Evolutionary conservation across 2,113 vertebrate genomes (phyloP).

Genomic region (Grantiella picta): DNA sequence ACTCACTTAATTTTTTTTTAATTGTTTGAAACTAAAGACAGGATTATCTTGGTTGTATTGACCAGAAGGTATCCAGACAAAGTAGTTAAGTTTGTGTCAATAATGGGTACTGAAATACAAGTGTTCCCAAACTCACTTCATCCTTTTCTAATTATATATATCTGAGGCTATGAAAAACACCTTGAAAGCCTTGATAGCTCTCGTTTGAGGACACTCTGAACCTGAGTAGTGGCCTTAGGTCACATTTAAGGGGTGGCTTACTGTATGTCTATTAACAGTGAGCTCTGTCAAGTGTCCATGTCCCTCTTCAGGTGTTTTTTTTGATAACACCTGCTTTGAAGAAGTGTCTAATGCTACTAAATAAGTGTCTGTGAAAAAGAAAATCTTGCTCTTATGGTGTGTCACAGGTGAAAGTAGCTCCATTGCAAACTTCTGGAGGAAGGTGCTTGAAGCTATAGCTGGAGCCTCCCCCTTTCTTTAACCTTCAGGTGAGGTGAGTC

Average conservation of each 20-base stretch:
- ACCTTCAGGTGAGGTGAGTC: background rate
- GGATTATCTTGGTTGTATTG: background rate
- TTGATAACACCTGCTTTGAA: background rate
- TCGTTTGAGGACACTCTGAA: background rate
- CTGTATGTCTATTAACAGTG: background rate
- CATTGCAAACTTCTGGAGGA: background rate
- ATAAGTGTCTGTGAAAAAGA: background rate
- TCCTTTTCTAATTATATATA: background rate
- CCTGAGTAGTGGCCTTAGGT: too few relatives aligned
- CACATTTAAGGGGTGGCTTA: background rate
- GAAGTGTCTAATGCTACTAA: background rate
- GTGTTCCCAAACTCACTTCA: background rate
- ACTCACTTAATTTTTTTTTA: background rate
- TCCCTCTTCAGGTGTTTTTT: background rate
- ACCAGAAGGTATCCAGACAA: background rate
- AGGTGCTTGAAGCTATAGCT: background rate
- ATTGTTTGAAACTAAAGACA: rapidly evolving
- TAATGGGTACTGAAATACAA: background rate
- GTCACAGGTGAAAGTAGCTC: background rate
- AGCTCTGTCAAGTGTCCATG: background rate
- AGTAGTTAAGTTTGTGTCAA: background rate
- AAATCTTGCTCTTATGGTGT: background rate
- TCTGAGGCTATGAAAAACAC: background rate
- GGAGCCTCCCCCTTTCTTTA: background rate
- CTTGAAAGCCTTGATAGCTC: background rate